Conservation (phyloP, 2,797 vertebrate genomes). For the Mustela erminea region DNA sequence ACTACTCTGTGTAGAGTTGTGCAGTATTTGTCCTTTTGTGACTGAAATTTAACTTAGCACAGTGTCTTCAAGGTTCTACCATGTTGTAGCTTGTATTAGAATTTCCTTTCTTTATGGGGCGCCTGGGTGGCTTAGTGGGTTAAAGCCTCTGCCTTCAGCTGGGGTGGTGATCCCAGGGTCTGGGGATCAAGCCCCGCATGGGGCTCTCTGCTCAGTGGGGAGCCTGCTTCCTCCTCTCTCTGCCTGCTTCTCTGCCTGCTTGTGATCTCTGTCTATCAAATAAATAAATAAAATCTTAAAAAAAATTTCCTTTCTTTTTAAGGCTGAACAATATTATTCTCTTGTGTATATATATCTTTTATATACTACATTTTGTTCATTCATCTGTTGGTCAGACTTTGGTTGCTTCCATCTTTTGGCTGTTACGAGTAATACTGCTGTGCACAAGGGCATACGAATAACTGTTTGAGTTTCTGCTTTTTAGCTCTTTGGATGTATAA, state of each 20-base stretch:
- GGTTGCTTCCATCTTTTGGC: background rate
- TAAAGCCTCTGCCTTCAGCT: no score
- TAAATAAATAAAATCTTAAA: no score
- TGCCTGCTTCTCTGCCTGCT: no score
- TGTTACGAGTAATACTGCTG: constrained; percentile 16
- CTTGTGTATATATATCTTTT: background rate
- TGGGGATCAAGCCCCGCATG: no score
- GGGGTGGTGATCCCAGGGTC: no score
- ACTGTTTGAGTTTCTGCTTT: background rate
- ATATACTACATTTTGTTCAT: background rate
- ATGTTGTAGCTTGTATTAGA: background rate
- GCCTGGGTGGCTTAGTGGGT: no score
- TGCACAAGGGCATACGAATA: constrained; percentile 1
- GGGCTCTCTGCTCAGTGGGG: no score
- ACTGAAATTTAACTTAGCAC: background rate
- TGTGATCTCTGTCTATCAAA: no score
- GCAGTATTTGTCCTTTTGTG: background rate
- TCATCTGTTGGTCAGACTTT: background rate
- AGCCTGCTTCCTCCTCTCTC: no score
- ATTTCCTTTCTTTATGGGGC: background rate
- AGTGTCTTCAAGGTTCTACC: background rate
- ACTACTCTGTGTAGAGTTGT: background rate
- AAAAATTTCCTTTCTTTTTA: background rate
- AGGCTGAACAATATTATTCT: background rate
- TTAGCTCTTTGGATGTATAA: background rate